Percentiles rank a stretch among this genome's conserved stretches.
These are phyloP conservation scores for Corticium candelabrum DNA, from an alignment of 37 sponge, comb jelly and placozoan genomes.

Conservation along the genomic window DNA sequence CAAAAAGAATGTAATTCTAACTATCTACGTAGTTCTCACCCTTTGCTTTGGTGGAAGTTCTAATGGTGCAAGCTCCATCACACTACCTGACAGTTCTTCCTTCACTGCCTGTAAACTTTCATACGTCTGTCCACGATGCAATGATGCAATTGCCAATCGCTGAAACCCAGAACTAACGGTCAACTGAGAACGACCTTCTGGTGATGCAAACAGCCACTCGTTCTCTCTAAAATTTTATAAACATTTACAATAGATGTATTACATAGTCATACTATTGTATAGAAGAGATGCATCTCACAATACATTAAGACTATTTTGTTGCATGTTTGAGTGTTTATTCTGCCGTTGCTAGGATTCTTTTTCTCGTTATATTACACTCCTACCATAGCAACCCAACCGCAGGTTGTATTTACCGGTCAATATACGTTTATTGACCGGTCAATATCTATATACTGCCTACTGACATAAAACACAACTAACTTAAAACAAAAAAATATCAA, in stretches of 20 bases:
- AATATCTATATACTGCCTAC: too few species aligned
- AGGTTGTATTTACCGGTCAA: neutral
- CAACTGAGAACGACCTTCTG: conserved; percentile 40
- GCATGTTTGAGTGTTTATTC: too few species aligned
- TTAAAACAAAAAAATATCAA: too few species aligned
- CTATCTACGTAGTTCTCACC: neutral
- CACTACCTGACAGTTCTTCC: conserved; percentile 51
- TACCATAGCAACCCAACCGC: too few species aligned
- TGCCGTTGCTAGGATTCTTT: too few species aligned
- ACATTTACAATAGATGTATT: too few species aligned
- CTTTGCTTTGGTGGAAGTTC: neutral
- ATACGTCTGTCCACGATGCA: conserved; percentile 61
- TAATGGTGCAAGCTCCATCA: conserved; percentile 25
- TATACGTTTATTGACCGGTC: too few species aligned
- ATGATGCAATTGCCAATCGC: conserved; percentile 54
- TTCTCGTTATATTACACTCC: too few species aligned
- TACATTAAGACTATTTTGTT: too few species aligned
- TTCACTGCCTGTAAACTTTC: conserved; percentile 46
- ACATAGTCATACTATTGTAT: too few species aligned
- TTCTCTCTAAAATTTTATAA: conserved; percentile 52
- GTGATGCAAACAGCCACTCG: conserved; percentile 63
- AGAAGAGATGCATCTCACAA: too few species aligned
- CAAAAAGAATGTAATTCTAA: neutral
- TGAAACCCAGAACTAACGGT: conserved; percentile 56
- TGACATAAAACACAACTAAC: too few species aligned